Percentiles rank a stretch among this genome's conserved stretches.
Conservation (phyloP, 2,113 vertebrate species). For the Collichthys lucidus region DNA sequence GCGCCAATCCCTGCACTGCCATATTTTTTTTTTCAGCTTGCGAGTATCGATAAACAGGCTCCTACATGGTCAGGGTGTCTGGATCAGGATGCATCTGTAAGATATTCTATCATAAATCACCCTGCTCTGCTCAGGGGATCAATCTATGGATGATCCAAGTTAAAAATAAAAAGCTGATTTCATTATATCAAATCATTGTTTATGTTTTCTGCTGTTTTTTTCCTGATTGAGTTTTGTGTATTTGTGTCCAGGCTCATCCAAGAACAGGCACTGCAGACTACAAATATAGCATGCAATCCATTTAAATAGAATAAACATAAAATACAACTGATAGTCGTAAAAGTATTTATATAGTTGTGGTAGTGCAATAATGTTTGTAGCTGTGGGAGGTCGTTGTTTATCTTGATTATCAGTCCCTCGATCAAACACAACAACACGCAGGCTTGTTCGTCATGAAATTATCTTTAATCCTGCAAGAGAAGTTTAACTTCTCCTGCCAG, state of each 20-base stretch:
- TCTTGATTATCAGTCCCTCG: background rate
- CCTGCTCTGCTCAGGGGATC: background rate
- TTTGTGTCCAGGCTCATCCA: background rate
- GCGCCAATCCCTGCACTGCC: background rate
- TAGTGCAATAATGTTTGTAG: background rate
- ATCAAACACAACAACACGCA: background rate
- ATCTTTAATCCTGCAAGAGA: background rate
- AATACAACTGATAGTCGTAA: background rate
- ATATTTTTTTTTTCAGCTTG: background rate
- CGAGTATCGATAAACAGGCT: background rate
- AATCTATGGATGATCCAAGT: background rate
- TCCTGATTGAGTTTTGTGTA: background rate
- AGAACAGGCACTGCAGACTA: background rate
- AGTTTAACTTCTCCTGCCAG: slow-evolving; percentile 1
- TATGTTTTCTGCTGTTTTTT: background rate
- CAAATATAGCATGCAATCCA: background rate
- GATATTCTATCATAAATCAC: background rate
- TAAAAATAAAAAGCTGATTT: background rate
- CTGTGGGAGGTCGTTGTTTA: background rate
- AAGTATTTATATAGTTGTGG: background rate
- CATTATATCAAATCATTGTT: fast-evolving
- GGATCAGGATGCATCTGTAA: background rate
- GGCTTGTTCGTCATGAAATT: background rate
- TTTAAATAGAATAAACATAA: background rate
- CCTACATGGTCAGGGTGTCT: background rate